These are phyloP conservation scores for Strix occidentalis DNA, from an alignment of 2,797 vertebrate genomes.

Conservation along the genomic window DNA sequence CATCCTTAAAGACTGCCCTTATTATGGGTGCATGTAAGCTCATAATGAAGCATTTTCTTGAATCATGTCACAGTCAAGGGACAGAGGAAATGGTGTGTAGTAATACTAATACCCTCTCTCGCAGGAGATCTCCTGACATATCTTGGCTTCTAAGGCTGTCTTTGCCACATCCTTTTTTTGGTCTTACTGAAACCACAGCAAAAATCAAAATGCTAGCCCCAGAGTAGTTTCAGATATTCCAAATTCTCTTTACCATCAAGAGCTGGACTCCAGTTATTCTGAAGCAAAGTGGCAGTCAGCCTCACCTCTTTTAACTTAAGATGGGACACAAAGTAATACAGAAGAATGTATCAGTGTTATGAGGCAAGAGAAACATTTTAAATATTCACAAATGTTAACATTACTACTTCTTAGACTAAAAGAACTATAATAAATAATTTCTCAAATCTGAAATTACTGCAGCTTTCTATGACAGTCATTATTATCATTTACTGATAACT, in stretches of 20 bases:
- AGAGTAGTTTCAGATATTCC: neutral
- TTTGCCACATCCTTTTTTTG: fast-evolving
- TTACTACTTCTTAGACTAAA: neutral
- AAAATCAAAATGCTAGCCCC: neutral
- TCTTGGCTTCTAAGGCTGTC: neutral
- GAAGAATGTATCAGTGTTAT: neutral
- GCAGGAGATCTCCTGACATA: neutral
- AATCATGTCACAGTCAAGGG: neutral
- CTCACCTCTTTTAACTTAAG: neutral
- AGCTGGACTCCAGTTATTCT: neutral
- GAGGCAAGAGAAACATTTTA: neutral
- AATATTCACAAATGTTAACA: neutral
- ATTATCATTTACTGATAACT: neutral
- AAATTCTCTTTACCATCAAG: neutral
- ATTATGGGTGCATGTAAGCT: neutral
- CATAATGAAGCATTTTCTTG: neutral
- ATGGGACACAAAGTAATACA: neutral
- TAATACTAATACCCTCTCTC: neutral
- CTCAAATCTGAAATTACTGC: neutral
- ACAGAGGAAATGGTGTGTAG: neutral
- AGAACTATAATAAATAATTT: neutral
- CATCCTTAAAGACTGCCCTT: neutral
- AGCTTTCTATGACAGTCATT: neutral
- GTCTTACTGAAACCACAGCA: neutral
- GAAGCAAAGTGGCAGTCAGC: neutral